Evolutionary conservation across 2,888 invertebrate species (phyloP).

Genomic region (Antheraea yamamai): DNA sequence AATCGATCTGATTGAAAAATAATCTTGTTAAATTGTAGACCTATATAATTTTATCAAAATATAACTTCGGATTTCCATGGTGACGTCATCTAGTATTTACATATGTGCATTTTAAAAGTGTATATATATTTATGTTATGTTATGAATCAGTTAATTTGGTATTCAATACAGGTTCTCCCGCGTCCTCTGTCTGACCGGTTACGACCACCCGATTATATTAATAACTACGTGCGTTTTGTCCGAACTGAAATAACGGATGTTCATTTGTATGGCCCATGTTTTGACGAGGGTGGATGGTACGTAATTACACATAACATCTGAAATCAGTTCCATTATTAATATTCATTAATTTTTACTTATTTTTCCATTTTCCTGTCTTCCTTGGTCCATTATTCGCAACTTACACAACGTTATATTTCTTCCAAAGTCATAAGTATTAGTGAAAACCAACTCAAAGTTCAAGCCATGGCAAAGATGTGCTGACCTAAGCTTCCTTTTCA

Average conservation of each 20-base stretch:
- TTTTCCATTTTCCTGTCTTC: background rate
- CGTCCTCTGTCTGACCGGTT: conserved; percentile 58
- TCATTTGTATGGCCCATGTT: conserved; percentile 42
- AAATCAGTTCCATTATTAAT: background rate
- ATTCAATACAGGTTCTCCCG: conserved; percentile 61
- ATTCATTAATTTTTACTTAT: background rate
- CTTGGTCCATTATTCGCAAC: no score
- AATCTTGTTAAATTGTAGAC: no score
- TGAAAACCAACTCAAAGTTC: no score
- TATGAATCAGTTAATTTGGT: conserved; percentile 56
- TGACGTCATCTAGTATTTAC: background rate
- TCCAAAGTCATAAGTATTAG: no score
- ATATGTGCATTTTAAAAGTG: background rate
- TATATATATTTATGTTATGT: conserved; percentile 24
- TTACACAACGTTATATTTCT: no score
- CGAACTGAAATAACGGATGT: conserved; percentile 38
- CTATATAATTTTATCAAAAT: background rate
- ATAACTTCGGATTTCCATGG: background rate
- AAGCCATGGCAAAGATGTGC: no score
- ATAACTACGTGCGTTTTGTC: conserved; percentile 67
- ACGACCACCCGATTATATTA: conserved; percentile 64
- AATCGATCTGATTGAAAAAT: no score
- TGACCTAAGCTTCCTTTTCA: no score
- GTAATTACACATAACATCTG: conserved; percentile 20
- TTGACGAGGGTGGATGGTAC: conserved; percentile 39